A percentile compares a stretch with the other conserved stretches of the same genome.
Conservation (phyloP, 2,113 vertebrate species). For the Meriones unguiculatus region DNA sequence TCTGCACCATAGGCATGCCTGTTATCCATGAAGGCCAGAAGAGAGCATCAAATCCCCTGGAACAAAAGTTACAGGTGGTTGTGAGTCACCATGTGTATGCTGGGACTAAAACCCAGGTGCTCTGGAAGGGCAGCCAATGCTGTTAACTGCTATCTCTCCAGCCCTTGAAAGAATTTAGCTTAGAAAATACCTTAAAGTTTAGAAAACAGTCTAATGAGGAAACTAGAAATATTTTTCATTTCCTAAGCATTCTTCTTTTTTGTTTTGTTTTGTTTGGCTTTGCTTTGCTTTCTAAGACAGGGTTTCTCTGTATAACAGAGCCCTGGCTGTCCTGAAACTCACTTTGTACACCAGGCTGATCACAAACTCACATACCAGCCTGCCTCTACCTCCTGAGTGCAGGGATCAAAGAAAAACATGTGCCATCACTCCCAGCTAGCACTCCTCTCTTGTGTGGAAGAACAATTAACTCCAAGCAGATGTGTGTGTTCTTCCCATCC, state of each 20-base stretch:
- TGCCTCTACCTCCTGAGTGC: too few relatives aligned
- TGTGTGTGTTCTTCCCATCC: conserved; percentile 63
- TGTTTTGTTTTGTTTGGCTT: too few relatives aligned
- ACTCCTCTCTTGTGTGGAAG: neutral
- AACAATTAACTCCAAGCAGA: conserved; percentile 5
- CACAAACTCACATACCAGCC: too few relatives aligned
- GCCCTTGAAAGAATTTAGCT: neutral
- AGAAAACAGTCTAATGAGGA: neutral
- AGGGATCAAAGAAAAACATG: too few relatives aligned
- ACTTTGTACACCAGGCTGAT: too few relatives aligned
- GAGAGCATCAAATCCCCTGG: neutral
- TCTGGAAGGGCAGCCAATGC: neutral
- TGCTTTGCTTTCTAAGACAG: too few relatives aligned
- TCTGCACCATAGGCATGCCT: neutral
- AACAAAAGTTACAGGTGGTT: neutral
- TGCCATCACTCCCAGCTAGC: neutral
- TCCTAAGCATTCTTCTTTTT: neutral
- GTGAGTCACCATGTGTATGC: neutral
- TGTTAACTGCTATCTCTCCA: neutral
- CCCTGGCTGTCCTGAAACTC: too few relatives aligned
- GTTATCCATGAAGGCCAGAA: neutral
- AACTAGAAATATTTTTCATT: neutral
- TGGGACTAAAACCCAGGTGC: neutral
- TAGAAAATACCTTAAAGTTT: conserved; percentile 17
- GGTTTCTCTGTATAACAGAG: too few relatives aligned